These are phyloP conservation scores for Lanius ludovicianus DNA, from an alignment of 2,113 vertebrate species.

Conservation along the genomic window DNA sequence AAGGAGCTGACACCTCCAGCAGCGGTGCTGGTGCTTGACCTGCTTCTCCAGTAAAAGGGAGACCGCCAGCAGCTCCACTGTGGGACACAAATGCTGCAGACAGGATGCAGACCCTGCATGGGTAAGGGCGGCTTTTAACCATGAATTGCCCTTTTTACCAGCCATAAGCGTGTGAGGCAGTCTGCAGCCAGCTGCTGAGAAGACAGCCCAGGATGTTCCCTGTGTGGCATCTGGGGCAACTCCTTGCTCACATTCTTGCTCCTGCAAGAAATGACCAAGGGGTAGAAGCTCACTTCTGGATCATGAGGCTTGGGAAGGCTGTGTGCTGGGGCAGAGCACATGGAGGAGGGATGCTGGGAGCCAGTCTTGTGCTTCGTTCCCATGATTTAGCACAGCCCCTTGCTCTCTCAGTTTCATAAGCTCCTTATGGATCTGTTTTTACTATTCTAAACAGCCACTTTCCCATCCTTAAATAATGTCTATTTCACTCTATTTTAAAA, in stretches of 20 bases:
- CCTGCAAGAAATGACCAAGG: neutral
- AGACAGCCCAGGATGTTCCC: neutral
- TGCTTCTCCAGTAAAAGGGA: neutral
- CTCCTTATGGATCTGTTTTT: neutral
- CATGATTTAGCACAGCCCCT: neutral
- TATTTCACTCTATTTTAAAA: conserved; percentile 22
- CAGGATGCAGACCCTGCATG: neutral
- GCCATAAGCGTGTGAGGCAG: fast-evolving
- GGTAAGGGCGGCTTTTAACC: neutral
- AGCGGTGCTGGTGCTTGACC: neutral
- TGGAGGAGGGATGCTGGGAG: neutral
- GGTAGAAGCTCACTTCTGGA: neutral
- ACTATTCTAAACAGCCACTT: conserved; percentile 12
- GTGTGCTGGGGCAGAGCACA: neutral
- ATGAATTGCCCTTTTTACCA: neutral
- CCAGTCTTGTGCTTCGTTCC: neutral
- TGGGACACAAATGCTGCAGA: fast-evolving
- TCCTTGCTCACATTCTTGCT: neutral
- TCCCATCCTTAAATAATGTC: conserved; percentile 33
- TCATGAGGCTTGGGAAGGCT: neutral
- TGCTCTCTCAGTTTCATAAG: neutral
- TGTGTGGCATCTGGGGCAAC: neutral
- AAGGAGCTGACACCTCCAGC: conserved; percentile 29
- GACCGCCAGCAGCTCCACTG: neutral
- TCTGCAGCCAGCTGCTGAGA: neutral